Base-by-base conservation (phyloP, 1,140 invertebrate species). In the Cataglyphis hispanica region DNA sequence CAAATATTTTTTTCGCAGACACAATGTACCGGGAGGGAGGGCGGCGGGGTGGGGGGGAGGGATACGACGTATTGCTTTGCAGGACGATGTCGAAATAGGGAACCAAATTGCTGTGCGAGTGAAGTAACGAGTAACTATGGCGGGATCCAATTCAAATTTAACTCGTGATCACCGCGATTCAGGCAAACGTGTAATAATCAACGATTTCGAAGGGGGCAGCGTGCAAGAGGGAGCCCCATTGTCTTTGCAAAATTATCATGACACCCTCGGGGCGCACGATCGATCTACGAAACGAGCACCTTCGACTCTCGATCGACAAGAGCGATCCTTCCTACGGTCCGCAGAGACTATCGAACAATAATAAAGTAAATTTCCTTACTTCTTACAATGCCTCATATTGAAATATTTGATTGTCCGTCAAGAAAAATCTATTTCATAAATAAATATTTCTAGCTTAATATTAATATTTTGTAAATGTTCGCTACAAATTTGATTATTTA, bases 201-300 rank as follows among this genome's bases (percentile, higher is more conserved):
- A 53, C 64, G 87, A 88, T 77, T 87, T 83, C 85, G 58, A 84
- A 66, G 76, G 56, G 64, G 16, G 85, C 70, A 78, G 8, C 27
- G 56, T 63, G 60, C 69, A 74, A 88, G 61, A 88, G 61, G 74
- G 72, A 64, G 86, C 50, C 40, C 80, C 74, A 85, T 87, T 87
- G 87, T 88, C 85, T 88, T 69, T 85, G 78, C 43, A 67, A 89
- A 89, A 89, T 89, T 87, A 85, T 89, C 86, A 77, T 46, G 85
- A 87, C 87, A 89, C 86, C 87, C 87, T 34, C 72, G 61, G 87
- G 87, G 86, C 87, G n/a, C 81, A 86, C 85, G 87, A 87, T 86
- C 78, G 78, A 37, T 61, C 85, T 84, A 75, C 70, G 87, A 87
- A 87, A 87, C 87, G 74, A 87, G 66, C 43, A 80, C 43, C 81